Evolutionary conservation across 2,113 vertebrate species (phyloP).

Genomic region (Rhegmatorhina hoffmannsi): DNA sequence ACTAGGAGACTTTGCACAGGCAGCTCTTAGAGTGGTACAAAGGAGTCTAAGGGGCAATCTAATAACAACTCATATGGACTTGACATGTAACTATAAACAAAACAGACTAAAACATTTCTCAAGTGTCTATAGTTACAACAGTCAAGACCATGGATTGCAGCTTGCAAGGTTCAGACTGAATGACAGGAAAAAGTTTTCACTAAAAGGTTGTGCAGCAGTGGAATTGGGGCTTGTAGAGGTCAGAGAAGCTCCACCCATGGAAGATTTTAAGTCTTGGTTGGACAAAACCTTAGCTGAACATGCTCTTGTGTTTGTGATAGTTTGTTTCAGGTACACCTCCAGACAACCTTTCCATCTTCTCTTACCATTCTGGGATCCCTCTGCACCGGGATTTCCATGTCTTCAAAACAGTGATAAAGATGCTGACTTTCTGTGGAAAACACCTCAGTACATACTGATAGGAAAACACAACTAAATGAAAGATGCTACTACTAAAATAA

Average conservation of each 20-base stretch:
- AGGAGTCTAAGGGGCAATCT: neutral
- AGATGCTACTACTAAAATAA: neutral
- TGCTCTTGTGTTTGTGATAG: neutral
- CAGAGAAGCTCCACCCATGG: neutral
- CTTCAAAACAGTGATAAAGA: neutral
- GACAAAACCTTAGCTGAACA: neutral
- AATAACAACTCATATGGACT: neutral
- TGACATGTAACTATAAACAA: neutral
- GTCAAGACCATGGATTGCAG: neutral
- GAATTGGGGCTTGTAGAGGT: accelerated
- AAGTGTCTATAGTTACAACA: neutral
- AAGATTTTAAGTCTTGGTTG: neutral
- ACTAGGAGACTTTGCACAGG: neutral
- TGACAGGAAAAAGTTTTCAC: neutral
- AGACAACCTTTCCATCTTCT: neutral
- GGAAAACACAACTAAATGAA: neutral
- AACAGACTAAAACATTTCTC: neutral
- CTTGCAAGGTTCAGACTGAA: neutral
- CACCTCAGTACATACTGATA: neutral
- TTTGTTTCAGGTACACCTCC: neutral
- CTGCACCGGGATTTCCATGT: neutral
- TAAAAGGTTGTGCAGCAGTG: neutral
- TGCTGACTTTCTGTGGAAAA: neutral
- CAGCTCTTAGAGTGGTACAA: neutral
- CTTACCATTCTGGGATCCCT: neutral